Conservation (phyloP, 2,888 invertebrate genomes). For the Eurytoma californica region DNA sequence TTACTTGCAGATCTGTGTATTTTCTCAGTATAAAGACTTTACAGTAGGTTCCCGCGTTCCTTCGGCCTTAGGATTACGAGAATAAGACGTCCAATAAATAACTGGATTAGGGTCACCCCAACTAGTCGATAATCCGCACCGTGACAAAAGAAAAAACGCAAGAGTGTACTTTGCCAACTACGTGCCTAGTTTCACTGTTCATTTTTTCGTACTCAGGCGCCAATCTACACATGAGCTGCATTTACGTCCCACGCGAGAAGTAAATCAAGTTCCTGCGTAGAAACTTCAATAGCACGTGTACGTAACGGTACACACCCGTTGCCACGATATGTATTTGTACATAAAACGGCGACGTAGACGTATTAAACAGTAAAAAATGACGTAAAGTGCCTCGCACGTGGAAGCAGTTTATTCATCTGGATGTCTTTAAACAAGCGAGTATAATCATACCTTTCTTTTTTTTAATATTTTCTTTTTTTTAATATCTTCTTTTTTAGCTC, state of each 20-base stretch:
- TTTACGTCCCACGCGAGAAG: slow-evolving; percentile 23
- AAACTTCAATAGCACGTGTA: slow-evolving; percentile 27
- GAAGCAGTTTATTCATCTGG: slow-evolving; percentile 49
- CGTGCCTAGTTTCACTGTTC: slow-evolving; percentile 62
- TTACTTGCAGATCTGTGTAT: slow-evolving; percentile 89
- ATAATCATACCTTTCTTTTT: slow-evolving; percentile 5
- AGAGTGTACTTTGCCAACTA: slow-evolving; percentile 63
- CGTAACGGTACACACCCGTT: slow-evolving; percentile 20
- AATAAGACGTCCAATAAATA: slow-evolving; percentile 47
- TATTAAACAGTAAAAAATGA: slow-evolving; percentile 24
- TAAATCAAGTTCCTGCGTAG: slow-evolving; percentile 36
- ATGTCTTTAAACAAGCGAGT: not conserved
- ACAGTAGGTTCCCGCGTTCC: slow-evolving; percentile 88
- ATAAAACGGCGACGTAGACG: slow-evolving; percentile 33
- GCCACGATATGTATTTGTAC: slow-evolving; percentile 49
- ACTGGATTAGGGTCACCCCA: slow-evolving; percentile 22
- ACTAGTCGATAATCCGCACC: slow-evolving; percentile 43
- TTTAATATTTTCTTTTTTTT: slow-evolving; percentile 32
- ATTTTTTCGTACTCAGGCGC: slow-evolving; percentile 50
- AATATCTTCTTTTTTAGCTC: slow-evolving; percentile 21
- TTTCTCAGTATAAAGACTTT: slow-evolving; percentile 95
- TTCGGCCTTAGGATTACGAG: slow-evolving; percentile 81
- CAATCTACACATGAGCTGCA: slow-evolving; percentile 28
- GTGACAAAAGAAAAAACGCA: slow-evolving; percentile 47
- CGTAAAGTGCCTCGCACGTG: slow-evolving; percentile 27